A percentile compares a stretch with the other conserved stretches of the same genome.
Conservation (phyloP, 2,888 invertebrate species). For the Lissonota sp. region DNA sequence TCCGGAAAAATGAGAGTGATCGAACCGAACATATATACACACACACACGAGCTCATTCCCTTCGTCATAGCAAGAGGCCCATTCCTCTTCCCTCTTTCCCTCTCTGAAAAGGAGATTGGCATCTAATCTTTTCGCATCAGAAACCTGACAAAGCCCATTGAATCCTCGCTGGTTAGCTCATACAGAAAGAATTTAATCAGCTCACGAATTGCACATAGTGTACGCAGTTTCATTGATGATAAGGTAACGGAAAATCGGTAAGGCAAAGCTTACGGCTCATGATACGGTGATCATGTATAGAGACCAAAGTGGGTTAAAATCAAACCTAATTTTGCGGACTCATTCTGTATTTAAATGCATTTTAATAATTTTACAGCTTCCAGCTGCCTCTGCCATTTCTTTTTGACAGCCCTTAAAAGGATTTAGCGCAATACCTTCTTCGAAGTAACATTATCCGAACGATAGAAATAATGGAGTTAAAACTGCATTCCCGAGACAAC, state of each 20-base stretch:
- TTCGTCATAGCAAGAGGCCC: not conserved
- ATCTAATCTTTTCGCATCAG: constrained; percentile 70
- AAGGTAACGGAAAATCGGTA: not conserved
- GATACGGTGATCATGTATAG: too few relatives aligned
- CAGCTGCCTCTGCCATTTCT: too few relatives aligned
- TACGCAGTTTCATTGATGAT: constrained; percentile 22
- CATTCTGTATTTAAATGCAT: too few relatives aligned
- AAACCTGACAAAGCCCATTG: constrained; percentile 68
- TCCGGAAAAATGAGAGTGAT: too few relatives aligned
- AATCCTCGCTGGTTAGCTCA: constrained; percentile 56
- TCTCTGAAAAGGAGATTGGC: constrained; percentile 63
- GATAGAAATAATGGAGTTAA: not conserved
- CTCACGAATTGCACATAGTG: constrained; percentile 18
- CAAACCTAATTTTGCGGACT: too few relatives aligned
- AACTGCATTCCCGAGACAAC: not conserved
- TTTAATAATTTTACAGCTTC: too few relatives aligned
- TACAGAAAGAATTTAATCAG: constrained; percentile 48
- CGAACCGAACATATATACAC: too few relatives aligned
- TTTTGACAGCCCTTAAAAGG: too few relatives aligned
- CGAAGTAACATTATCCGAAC: not conserved
- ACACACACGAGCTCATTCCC: too few relatives aligned
- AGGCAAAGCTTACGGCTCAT: too few relatives aligned
- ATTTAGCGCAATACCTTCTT: too few relatives aligned
- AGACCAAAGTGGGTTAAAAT: too few relatives aligned
- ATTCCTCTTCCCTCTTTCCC: constrained; percentile 17